phyloP scores from a whole-genome alignment of 2,113 vertebrate genomes.

The Amphiprion percula region DNA sequence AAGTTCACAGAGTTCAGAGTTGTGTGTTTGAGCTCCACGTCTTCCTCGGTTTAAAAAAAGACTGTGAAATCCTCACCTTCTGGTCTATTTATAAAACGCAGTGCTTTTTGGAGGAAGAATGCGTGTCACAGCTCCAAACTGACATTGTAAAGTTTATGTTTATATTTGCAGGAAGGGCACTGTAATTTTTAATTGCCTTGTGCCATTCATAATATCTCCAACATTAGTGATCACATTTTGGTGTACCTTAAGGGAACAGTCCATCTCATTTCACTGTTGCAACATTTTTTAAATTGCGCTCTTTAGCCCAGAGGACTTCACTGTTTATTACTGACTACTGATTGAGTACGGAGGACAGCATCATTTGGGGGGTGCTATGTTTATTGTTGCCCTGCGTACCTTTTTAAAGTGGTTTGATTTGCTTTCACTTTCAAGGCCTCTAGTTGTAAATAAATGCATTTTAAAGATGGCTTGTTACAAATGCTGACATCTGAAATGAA shows the following conservation, averaged over 20 bases:
- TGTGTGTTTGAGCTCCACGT: constrained; percentile 14
- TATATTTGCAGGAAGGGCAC: constrained; percentile 13
- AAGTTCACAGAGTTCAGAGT: constrained; percentile 12
- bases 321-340: constrained; percentile 20
- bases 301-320: constrained; percentile 39
- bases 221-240: constrained; percentile 36
- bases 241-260: constrained; percentile 34
- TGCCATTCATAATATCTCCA: constrained; percentile 18
- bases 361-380: constrained; percentile 26
- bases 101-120: constrained; percentile 25
- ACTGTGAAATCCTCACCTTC: neutral
- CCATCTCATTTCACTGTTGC: constrained; percentile 41
- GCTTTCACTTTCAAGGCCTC: constrained; percentile 20
- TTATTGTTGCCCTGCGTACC: constrained; percentile 8
- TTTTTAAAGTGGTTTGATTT: constrained; percentile 35
- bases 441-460: neutral
- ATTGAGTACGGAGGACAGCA: neutral
- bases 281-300: constrained; percentile 48
- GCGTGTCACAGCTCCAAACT: constrained; percentile 25
- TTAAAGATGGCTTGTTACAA: neutral
- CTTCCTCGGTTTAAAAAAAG: constrained; percentile 17
- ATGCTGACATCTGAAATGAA: constrained; percentile 1
- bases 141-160: constrained; percentile 22
- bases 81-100: constrained; percentile 36
- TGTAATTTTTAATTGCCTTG: constrained; percentile 34